These are phyloP conservation scores for Plestiodon gilberti DNA, from an alignment of 2,113 vertebrate species.

Conservation along the genomic window DNA sequence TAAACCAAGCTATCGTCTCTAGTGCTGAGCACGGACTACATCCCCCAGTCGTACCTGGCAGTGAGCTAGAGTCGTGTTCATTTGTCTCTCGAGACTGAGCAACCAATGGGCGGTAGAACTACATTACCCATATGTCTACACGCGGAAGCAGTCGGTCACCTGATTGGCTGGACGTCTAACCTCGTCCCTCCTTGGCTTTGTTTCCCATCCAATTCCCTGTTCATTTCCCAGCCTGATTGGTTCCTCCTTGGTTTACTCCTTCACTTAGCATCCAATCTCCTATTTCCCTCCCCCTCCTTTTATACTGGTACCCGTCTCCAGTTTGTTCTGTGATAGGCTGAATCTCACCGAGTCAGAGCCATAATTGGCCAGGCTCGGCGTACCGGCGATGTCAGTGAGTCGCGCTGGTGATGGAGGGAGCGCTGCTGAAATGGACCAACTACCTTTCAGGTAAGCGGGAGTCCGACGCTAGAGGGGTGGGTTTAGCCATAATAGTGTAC, in stretches of 20 bases:
- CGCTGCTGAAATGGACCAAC: conserved; percentile 62
- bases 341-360: background rate
- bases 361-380: background rate
- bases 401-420: conserved; percentile 54
- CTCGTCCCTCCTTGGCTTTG: background rate
- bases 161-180: background rate
- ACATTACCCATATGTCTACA: background rate
- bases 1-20: too few species aligned
- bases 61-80: background rate
- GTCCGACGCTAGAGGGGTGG: background rate
- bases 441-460: conserved; percentile 51
- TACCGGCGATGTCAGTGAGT: background rate
- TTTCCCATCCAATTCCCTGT: background rate
- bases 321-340: background rate
- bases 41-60: background rate
- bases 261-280: background rate
- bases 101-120: background rate
- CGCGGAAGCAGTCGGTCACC: too few species aligned
- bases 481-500: rapidly evolving
- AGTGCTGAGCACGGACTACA: background rate
- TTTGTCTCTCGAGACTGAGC: background rate
- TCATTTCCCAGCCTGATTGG: background rate
- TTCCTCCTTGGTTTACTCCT: background rate
- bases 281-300: background rate
- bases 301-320: background rate